Evolutionary conservation across 1,140 invertebrate species (phyloP).

Genomic region (Leptopilina boulardi): DNA sequence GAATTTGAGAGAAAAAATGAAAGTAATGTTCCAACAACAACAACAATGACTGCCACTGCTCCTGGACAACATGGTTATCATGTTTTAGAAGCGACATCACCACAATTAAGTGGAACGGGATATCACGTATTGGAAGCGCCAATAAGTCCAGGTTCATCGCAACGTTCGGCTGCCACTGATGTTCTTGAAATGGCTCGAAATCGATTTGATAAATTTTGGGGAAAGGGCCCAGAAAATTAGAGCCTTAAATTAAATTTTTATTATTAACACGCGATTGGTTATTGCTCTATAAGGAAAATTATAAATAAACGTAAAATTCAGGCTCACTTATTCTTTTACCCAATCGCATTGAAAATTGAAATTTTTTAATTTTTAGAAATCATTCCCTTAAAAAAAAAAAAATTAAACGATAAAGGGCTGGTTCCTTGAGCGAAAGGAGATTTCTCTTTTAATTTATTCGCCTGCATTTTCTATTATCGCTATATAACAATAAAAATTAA

Average conservation of each 20-base stretch:
- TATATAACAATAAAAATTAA: background rate
- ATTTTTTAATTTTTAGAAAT: slow-evolving; percentile 49
- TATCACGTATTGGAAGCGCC: slow-evolving; percentile 73
- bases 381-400: slow-evolving; percentile 38
- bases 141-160: slow-evolving; percentile 66
- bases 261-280: background rate
- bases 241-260: slow-evolving; percentile 47
- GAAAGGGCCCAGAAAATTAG: slow-evolving; percentile 72
- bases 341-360: too few species aligned
- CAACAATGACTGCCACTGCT: slow-evolving; percentile 44
- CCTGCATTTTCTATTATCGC: slow-evolving; percentile 9
- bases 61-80: slow-evolving; percentile 57
- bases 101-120: slow-evolving; percentile 48
- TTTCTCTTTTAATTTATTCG: background rate
- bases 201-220: slow-evolving; percentile 92
- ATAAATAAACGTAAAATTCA: slow-evolving; percentile 54
- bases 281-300: too few species aligned
- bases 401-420: slow-evolving; percentile 49
- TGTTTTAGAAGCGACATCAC: slow-evolving; percentile 60
- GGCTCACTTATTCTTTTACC: slow-evolving; percentile 52
- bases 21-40: slow-evolving; percentile 32
- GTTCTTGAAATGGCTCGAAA: slow-evolving; percentile 88
- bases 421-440: slow-evolving; percentile 52
- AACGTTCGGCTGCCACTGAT: slow-evolving; percentile 81
- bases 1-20: slow-evolving; percentile 71